phyloP scores from a whole-genome alignment of 2,888 invertebrate genomes.

The Clepsis dumicolana region DNA sequence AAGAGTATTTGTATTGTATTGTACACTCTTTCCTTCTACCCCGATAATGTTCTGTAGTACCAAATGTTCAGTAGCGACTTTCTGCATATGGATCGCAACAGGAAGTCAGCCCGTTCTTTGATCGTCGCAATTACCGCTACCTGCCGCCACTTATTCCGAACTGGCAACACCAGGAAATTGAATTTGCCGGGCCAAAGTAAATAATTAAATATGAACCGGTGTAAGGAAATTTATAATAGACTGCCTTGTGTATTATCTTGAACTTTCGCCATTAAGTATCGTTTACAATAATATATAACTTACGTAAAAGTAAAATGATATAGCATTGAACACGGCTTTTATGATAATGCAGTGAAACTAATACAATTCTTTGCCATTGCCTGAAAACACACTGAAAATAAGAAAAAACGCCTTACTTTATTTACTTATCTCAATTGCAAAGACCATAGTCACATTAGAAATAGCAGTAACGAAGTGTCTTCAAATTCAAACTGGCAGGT shows the following conservation, averaged over 20 bases:
- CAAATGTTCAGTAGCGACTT: conserved; percentile 49
- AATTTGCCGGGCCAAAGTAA: conserved; percentile 23
- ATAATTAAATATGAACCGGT: conserved; percentile 4
- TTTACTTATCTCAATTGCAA: too few species aligned
- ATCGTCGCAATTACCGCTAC: conserved; percentile 77
- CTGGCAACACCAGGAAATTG: conserved; percentile 37
- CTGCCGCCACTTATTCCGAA: conserved; percentile 38
- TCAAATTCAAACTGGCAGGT: conserved; percentile 5
- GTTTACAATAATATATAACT: too few species aligned
- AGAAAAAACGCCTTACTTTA: too few species aligned
- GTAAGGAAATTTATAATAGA: conserved; percentile 9
- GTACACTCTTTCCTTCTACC: too few species aligned
- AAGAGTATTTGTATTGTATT: too few species aligned
- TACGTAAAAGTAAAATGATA: too few species aligned
- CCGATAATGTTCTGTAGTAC: too few species aligned
- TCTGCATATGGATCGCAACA: conserved; percentile 49
- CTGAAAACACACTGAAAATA: too few species aligned
- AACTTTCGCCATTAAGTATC: not conserved
- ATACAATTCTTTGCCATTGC: not conserved
- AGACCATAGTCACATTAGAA: too few species aligned
- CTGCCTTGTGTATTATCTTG: not conserved
- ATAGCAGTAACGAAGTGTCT: too few species aligned
- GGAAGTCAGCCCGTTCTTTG: conserved; percentile 80
- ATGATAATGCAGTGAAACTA: not conserved
- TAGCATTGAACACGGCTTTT: not conserved